Evolutionary conservation across 2,888 invertebrate genomes (phyloP), one percentile per base, ranked within the genome.

Genomic region (Nomada ferruginata): DNA sequence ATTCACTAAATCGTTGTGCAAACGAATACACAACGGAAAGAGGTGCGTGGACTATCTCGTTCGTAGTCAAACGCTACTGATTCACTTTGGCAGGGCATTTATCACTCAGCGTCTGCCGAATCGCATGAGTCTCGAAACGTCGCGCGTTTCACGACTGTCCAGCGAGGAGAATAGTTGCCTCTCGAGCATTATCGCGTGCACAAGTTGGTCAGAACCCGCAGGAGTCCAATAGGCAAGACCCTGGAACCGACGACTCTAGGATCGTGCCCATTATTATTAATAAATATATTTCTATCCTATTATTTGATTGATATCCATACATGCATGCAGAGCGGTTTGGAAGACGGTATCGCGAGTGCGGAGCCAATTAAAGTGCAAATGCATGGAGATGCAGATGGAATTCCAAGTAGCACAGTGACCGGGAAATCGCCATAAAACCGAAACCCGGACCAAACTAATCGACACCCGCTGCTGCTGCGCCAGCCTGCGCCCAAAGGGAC

Each of bases 361-460:
- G 86, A 91, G 89, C 90, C 92, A 92, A 93, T 93, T 93, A 93
- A 93, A 92, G 92, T 93, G 92, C 90, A 93, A 93, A 93, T 93
- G 88, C 89, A 93, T 93, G 92, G 92, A 93, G 90, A 93, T 92
- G 87, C 82, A 87, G 87, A 85, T 89, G 85, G 90, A 89, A 91
- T 90, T 88, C 85, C 89, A 91, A 91, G 90, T 88, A 91, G 90
- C 87, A 88, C 86, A 86, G 89, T 91, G 90, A 91, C 90, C 91
- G 87, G 87, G 85, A 91, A 90, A 91, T 85, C 87, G 82, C 78
- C 85, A 85, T 90, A 90, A 91, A 90, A 91, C 82, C 64, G 74
- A 86, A 87, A 80, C 69, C 59, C 79, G 85, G 59, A 20, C 42
- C 59, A 26, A 78, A 57, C 82, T 87, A 88, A 86, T 88, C 82